phyloP scores from a whole-genome alignment of 2,113 vertebrate species.

The Nannobrachium achirus region DNA sequence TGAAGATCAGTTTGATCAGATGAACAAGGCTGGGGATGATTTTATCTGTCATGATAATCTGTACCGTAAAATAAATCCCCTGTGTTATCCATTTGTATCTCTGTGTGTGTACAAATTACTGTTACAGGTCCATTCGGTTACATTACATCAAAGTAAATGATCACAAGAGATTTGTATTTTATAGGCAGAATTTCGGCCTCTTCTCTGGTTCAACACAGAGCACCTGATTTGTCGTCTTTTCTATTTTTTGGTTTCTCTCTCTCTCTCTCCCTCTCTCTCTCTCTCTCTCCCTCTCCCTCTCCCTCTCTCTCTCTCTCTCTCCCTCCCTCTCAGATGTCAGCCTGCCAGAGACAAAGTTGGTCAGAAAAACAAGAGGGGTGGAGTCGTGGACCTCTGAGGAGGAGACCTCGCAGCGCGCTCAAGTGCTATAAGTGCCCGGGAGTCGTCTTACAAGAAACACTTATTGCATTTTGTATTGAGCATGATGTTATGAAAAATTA shows the following conservation, averaged over 20 bases:
- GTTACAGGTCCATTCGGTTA: no score
- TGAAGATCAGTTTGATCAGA: background rate
- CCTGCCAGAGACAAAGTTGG: constrained; percentile 60
- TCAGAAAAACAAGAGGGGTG: constrained; percentile 62
- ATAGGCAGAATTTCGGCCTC: no score
- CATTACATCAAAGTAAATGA: no score
- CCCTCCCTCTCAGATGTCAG: constrained; percentile 58
- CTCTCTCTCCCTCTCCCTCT: background rate
- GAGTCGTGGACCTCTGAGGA: constrained; percentile 58
- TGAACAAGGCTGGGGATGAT: constrained; percentile 43
- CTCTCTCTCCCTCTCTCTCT: background rate
- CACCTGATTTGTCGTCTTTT: no score
- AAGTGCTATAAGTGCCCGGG: constrained; percentile 80
- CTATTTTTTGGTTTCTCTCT: no score
- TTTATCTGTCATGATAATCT: constrained; percentile 39
- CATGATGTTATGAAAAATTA: constrained; percentile 84
- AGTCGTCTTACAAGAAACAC: constrained; percentile 84
- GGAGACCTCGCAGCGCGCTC: constrained; percentile 68
- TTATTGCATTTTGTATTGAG: constrained; percentile 85
- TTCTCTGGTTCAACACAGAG: no score
- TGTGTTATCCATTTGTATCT: no score
- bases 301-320: background rate
- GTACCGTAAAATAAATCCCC: no score
- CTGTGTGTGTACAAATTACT: no score
- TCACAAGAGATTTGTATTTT: no score